phyloP scores from a whole-genome alignment of 1,140 invertebrate species.

The Drosophila tristis region DNA sequence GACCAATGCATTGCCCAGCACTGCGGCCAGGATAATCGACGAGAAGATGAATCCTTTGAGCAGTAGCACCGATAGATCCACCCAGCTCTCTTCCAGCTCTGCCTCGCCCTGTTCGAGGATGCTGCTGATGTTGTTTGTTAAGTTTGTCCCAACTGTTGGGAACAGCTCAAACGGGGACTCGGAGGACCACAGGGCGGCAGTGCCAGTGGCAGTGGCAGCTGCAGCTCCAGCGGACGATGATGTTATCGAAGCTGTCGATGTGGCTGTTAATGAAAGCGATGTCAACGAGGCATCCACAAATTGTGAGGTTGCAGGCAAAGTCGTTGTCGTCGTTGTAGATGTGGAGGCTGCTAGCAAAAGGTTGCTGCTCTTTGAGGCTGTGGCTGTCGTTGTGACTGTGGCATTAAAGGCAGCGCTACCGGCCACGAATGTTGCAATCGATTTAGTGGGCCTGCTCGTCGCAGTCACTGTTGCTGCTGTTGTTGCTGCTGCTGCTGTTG shows the following conservation, averaged over 20 bases:
- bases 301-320: conserved; percentile 59
- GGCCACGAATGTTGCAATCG: conserved; percentile 56
- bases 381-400: conserved; percentile 32
- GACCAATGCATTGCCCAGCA: conserved; percentile 94
- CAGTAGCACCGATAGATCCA: conserved; percentile 86
- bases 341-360: conserved; percentile 34
- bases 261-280: conserved; percentile 74
- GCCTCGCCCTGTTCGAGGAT: conserved; percentile 22
- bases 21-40: conserved; percentile 93
- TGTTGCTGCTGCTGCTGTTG: neutral
- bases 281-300: conserved; percentile 76
- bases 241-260: conserved; percentile 33
- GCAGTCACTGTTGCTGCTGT: conserved; percentile 13
- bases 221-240: too few relatives aligned
- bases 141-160: conserved; percentile 56
- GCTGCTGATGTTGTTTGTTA: conserved; percentile 60
- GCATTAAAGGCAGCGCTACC: conserved; percentile 42
- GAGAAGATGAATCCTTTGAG: conserved; percentile 91
- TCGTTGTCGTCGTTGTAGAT: conserved; percentile 41
- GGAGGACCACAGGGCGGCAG: conserved; percentile 10
- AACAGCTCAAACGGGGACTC: conserved; percentile 55
- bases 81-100: conserved; percentile 83
- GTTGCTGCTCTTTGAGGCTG: conserved; percentile 26
- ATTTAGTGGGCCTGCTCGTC: conserved; percentile 51
- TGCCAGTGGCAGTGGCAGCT: too few relatives aligned